Evolutionary conservation across 2,113 vertebrate species (phyloP).

Genomic region (Pholis gunnellus): DNA sequence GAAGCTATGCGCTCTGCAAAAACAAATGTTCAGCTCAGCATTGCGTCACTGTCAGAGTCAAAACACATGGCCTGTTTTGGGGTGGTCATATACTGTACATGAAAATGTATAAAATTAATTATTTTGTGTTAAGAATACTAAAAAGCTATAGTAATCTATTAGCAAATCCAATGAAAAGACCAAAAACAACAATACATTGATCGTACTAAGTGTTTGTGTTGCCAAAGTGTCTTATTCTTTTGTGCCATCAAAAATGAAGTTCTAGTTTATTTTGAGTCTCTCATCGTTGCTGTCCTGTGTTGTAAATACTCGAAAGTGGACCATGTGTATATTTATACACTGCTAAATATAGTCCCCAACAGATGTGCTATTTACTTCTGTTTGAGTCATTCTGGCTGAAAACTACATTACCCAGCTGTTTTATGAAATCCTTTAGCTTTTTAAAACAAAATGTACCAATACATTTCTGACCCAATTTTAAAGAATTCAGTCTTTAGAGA

Average conservation of each 20-base stretch:
- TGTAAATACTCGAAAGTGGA: background rate
- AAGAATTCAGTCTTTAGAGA: background rate
- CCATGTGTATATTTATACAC: background rate
- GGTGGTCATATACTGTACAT: background rate
- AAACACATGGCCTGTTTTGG: background rate
- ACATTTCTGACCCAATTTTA: background rate
- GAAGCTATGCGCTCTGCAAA: slow-evolving; percentile 54
- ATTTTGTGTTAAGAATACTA: background rate
- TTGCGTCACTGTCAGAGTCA: slow-evolving; percentile 24
- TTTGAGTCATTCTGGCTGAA: background rate
- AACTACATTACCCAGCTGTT: background rate
- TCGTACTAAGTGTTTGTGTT: background rate
- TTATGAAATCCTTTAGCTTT: background rate
- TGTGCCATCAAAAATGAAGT: background rate
- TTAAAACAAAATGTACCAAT: too few relatives aligned
- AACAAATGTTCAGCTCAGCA: slow-evolving; percentile 67
- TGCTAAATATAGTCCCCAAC: background rate
- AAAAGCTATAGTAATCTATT: background rate
- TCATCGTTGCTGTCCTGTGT: background rate
- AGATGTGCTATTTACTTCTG: slow-evolving; percentile 2
- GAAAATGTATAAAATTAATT: background rate
- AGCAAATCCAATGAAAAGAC: background rate
- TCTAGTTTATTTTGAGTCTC: background rate
- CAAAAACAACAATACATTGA: background rate
- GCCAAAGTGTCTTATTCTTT: background rate